These are phyloP conservation scores for Psilopsiagon aymara DNA, from an alignment of 2,113 vertebrate species.

Conservation along the genomic window DNA sequence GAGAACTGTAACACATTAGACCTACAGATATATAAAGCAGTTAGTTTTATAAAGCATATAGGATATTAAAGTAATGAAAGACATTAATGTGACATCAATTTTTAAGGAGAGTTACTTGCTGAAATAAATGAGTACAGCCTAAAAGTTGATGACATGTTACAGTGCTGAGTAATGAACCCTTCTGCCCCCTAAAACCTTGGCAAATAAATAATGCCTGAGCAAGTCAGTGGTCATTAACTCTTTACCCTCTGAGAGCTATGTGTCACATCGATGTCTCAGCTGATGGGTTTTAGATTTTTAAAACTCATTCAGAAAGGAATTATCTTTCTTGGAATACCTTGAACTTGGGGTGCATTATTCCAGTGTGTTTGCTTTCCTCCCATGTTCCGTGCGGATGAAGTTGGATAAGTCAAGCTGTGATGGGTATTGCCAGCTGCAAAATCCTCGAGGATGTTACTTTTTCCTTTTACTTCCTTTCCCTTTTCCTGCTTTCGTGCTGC, in stretches of 20 bases:
- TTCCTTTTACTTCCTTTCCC: constrained; percentile 17
- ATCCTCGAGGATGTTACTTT: not conserved
- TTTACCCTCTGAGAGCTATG: constrained; percentile 3
- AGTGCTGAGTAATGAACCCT: constrained; percentile 37
- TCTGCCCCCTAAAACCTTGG: constrained; percentile 26
- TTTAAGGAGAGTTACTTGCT: constrained; percentile 54
- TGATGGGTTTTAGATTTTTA: not conserved
- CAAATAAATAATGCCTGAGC: constrained; percentile 46
- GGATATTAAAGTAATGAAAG: constrained; percentile 56
- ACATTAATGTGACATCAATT: constrained; percentile 53
- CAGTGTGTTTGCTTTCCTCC: not conserved
- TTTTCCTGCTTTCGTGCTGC: not conserved
- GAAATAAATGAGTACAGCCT: constrained; percentile 56
- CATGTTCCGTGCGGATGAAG: not conserved
- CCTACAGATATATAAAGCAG: constrained; percentile 46
- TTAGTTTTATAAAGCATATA: constrained; percentile 66
- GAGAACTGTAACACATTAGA: constrained; percentile 38
- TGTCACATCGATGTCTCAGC: not conserved
- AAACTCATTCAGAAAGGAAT: not conserved
- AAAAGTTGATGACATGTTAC: constrained; percentile 52
- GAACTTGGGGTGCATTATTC: not conserved
- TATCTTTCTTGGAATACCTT: not conserved
- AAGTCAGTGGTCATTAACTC: constrained; percentile 37
- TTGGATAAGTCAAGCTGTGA: not conserved
- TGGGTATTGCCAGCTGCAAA: not conserved